Evolutionary conservation across 2,113 vertebrate genomes (phyloP).

Genomic region (Cettia cetti): DNA sequence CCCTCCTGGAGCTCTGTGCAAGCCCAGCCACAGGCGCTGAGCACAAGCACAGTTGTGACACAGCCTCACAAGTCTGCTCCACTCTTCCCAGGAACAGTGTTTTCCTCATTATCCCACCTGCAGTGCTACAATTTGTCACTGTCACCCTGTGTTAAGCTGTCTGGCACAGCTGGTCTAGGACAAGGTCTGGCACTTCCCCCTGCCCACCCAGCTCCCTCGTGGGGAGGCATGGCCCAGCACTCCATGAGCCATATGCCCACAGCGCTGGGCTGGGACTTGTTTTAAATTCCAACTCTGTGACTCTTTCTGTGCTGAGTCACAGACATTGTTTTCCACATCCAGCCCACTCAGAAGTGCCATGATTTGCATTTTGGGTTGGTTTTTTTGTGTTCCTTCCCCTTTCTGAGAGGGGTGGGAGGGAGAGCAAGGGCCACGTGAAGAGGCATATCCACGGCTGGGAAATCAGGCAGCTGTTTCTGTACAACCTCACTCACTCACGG

Average conservation of each 20-base stretch:
- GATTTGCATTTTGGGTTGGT: background rate
- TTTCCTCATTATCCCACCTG: background rate
- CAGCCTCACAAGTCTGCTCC: background rate
- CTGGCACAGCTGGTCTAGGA: background rate
- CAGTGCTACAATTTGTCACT: background rate
- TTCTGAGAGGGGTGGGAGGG: background rate
- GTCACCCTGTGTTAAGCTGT: background rate
- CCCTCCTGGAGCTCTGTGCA: background rate
- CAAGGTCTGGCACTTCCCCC: background rate
- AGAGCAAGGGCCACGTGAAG: background rate
- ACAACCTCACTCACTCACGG: accelerated
- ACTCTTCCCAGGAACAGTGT: background rate
- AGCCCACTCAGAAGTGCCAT: background rate
- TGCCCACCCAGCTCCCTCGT: background rate
- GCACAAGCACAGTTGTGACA: background rate
- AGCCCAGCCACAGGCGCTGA: accelerated
- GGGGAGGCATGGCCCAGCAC: background rate
- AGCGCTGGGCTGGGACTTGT: background rate
- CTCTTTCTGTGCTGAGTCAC: background rate
- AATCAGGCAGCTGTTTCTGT: background rate
- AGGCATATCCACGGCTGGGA: background rate
- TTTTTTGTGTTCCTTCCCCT: background rate
- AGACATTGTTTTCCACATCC: background rate
- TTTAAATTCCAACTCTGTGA: background rate
- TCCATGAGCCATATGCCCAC: accelerated